Conservation (phyloP, 2,797 vertebrate species). For the Botia almorhae region DNA sequence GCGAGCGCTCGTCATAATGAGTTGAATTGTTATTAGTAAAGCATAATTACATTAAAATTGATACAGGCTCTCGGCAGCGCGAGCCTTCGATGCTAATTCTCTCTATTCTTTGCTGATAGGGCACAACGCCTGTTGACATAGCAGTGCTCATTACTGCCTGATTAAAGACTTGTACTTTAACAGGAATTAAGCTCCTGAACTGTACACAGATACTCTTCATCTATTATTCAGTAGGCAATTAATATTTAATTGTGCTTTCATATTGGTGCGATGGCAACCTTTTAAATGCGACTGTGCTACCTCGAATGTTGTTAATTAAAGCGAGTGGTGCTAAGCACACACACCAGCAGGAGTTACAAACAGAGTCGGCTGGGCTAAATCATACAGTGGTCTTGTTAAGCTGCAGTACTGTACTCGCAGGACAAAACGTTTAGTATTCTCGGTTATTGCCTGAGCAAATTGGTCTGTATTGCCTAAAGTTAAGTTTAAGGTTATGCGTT, state of each 20-base stretch:
- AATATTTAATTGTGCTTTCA: slow-evolving; percentile 65
- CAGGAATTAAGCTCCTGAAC: slow-evolving; percentile 61
- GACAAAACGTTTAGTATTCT: neutral
- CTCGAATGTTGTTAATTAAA: slow-evolving; percentile 62
- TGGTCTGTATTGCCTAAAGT: slow-evolving; percentile 8
- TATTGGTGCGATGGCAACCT: slow-evolving; percentile 61
- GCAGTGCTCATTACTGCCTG: slow-evolving; percentile 59
- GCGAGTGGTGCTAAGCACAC: slow-evolving; percentile 49
- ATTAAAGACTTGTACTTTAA: slow-evolving; percentile 65
- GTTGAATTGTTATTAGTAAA: slow-evolving; percentile 56
- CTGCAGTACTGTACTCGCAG: slow-evolving; percentile 13
- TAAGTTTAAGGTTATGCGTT: too few species aligned
- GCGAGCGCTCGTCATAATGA: slow-evolving; percentile 35
- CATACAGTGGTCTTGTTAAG: slow-evolving; percentile 36
- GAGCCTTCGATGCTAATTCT: slow-evolving; percentile 51
- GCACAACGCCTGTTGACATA: slow-evolving; percentile 55
- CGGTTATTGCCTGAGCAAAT: slow-evolving; percentile 22
- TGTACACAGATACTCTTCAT: slow-evolving; percentile 62
- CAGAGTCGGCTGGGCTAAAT: slow-evolving; percentile 28
- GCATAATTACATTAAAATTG: slow-evolving; percentile 58
- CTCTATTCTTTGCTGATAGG: slow-evolving; percentile 54
- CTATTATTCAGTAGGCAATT: slow-evolving; percentile 61
- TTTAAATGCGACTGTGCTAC: slow-evolving; percentile 57
- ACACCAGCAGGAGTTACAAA: slow-evolving; percentile 48
- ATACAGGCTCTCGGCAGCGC: slow-evolving; percentile 45